These are phyloP conservation scores for Erebia aethiops DNA, from an alignment of 2,888 invertebrate genomes.

Conservation along the genomic window DNA sequence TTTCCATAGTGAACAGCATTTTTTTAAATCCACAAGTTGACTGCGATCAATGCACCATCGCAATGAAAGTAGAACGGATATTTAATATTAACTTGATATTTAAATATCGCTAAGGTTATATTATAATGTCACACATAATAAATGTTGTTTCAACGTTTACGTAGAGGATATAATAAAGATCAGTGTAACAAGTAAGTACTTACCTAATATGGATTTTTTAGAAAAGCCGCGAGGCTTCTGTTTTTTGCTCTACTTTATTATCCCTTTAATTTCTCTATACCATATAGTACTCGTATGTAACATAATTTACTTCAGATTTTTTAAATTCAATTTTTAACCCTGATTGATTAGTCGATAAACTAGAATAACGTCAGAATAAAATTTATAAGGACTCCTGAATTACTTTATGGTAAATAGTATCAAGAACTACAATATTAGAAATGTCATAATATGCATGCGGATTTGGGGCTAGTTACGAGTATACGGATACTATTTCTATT, in stretches of 20 bases:
- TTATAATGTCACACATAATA: no score
- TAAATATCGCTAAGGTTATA: neutral
- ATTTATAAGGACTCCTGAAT: conserved; percentile 2
- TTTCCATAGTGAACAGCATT: no score
- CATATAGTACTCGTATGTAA: neutral
- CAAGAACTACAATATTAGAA: neutral
- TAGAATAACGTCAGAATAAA: conserved; percentile 3
- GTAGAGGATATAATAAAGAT: no score
- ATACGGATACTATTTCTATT: neutral
- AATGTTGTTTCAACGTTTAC: no score
- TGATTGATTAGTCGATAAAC: conserved; percentile 9
- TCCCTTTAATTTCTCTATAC: neutral
- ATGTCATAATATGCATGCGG: neutral
- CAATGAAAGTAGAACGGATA: neutral
- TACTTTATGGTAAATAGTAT: conserved; percentile 9
- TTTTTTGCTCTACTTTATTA: no score
- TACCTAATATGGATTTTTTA: no score
- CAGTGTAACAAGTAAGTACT: no score
- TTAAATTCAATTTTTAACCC: conserved; percentile 15
- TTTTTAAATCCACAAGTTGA: no score
- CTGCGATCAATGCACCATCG: neutral
- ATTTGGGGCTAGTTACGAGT: conserved; percentile 9
- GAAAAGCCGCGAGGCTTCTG: no score
- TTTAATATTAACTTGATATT: no score
- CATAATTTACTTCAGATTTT: conserved; percentile 1